These are phyloP conservation scores for Chlorocebus sabaeus DNA, from an alignment of 2,113 vertebrate genomes.

Conservation along the genomic window DNA sequence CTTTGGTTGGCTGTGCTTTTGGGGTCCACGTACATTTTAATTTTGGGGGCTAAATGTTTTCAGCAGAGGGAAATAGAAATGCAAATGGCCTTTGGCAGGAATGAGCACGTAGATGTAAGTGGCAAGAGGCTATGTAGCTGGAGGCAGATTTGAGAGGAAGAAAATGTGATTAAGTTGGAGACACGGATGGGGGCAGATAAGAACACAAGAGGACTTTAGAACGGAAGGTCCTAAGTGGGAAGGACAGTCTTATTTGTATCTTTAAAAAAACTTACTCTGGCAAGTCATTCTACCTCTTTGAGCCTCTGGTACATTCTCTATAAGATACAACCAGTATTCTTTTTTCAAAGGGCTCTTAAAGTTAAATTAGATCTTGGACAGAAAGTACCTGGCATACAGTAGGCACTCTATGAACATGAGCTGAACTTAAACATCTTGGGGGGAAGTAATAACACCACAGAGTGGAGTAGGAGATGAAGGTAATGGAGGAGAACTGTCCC, in stretches of 20 bases:
- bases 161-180: neutral
- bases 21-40: too few relatives aligned
- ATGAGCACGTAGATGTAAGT: neutral
- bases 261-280: neutral
- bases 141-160: neutral
- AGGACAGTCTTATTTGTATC: neutral
- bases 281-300: neutral
- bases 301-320: neutral
- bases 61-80: neutral
- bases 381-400: neutral
- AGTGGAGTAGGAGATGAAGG: neutral
- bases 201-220: neutral
- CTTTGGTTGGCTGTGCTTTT: too few relatives aligned
- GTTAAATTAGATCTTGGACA: neutral
- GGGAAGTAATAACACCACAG: accelerated
- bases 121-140: neutral
- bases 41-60: neutral
- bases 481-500: neutral
- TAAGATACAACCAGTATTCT: neutral
- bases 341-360: neutral
- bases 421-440: neutral
- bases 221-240: neutral
- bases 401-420: neutral
- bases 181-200: neutral
- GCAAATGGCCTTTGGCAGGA: neutral